Conservation (phyloP, 2,113 vertebrate genomes). For the Alosa alosa region DNA sequence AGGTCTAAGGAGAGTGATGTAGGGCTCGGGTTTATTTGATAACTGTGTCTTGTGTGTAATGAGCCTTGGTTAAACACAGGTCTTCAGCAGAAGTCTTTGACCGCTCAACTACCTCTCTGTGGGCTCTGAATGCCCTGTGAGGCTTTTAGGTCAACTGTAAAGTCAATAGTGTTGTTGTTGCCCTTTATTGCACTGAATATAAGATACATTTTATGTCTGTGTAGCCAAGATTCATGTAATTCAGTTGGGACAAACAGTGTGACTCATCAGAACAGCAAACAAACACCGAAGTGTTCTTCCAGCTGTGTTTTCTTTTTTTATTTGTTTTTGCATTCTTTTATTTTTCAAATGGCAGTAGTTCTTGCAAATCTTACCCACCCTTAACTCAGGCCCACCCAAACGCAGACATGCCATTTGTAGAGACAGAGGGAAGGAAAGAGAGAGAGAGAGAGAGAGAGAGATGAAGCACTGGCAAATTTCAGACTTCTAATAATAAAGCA, state of each 20-base stretch:
- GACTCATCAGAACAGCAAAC: not conserved
- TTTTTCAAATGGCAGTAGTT: not conserved
- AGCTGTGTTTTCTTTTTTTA: not conserved
- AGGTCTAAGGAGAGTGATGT: not conserved
- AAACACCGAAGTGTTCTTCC: not conserved
- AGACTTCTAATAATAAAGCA: conserved; percentile 12
- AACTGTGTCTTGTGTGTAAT: conserved; percentile 27
- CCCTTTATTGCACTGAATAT: not conserved
- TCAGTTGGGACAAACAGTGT: not conserved
- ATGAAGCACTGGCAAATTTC: conserved; percentile 8
- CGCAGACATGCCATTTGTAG: conserved; percentile 31
- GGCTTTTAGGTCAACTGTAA: not conserved
- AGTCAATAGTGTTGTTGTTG: not conserved
- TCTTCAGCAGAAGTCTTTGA: not conserved
- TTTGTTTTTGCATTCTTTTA: not conserved
- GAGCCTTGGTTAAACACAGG: conserved; percentile 31
- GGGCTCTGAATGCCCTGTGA: not conserved
- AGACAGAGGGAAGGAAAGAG: conserved; percentile 34
- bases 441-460: conserved; percentile 28
- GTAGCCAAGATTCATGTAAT: not conserved
- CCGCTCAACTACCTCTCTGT: not conserved
- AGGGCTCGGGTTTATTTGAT: not conserved
- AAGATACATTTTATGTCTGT: not conserved
- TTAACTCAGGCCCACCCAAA: conserved; percentile 2
- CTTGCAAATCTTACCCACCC: not conserved